phyloP scores from a whole-genome alignment of 2,888 invertebrate species.

The Perizoma affinitatum region DNA sequence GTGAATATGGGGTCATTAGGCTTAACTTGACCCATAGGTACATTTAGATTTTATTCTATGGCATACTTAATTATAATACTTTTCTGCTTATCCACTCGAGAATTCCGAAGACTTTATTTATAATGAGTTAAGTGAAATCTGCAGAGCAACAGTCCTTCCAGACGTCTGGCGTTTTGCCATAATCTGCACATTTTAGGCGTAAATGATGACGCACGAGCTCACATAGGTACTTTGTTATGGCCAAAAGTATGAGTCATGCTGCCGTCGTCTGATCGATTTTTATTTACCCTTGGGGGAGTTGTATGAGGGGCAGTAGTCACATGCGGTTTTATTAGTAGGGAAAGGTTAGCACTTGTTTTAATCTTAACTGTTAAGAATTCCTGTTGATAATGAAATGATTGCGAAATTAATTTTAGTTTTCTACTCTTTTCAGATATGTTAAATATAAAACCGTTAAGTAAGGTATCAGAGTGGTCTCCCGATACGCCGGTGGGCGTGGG shows the following conservation, averaged over 20 bases:
- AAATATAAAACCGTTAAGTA: conserved; percentile 84
- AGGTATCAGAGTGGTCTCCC: conserved; percentile 77
- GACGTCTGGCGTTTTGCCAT: conserved; percentile 34
- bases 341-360: not conserved
- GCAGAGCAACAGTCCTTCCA: conserved; percentile 22
- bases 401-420: not conserved
- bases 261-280: conserved; percentile 12
- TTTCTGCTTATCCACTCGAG: not conserved
- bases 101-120: not conserved
- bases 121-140: conserved; percentile 2
- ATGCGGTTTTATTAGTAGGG: not conserved
- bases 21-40: too few species aligned
- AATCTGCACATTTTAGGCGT: conserved; percentile 23
- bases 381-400: too few species aligned
- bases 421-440: conserved; percentile 70
- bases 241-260: conserved; percentile 18
- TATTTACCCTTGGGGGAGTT: not conserved
- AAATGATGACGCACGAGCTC: conserved; percentile 30
- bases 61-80: not conserved
- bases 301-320: not conserved
- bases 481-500: conserved; percentile 69
- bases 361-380: not conserved
- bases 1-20: too few species aligned
- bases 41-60: not conserved
- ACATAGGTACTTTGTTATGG: conserved; percentile 10